Evolutionary conservation across 2,797 vertebrate genomes (phyloP).

Genomic region (Myotis planiceps): DNA sequence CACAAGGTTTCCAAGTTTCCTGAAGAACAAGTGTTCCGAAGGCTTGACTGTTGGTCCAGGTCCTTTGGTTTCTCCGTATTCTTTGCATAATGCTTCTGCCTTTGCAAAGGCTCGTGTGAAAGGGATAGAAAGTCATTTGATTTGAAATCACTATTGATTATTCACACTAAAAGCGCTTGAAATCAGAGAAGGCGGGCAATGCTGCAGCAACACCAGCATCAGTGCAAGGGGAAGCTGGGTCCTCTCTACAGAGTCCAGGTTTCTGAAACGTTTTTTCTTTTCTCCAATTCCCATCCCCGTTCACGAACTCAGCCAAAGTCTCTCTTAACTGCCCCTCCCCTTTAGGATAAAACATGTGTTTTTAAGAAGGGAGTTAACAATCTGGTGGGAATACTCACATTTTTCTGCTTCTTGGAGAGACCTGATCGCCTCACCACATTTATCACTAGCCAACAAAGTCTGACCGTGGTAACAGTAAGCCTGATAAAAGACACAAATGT

Average conservation of each 20-base stretch:
- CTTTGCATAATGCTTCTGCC: conserved; percentile 95
- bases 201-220: rapidly evolving
- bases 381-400: conserved; percentile 88
- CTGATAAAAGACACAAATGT: conserved; percentile 83
- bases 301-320: neutral
- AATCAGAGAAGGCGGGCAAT: neutral
- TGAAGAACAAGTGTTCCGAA: conserved; percentile 97
- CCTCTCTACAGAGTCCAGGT: rapidly evolving
- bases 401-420: conserved; percentile 98
- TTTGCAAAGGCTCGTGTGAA: conserved; percentile 91
- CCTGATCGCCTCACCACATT: conserved; percentile 97
- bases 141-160: neutral
- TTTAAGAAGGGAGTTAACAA: neutral
- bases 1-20: conserved; percentile 93
- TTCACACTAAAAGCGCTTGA: neutral
- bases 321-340: neutral
- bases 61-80: conserved; percentile 97
- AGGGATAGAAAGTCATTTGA: conserved; percentile 33
- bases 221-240: neutral
- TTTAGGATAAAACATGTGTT: neutral
- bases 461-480: conserved; percentile 97
- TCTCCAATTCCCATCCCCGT: neutral
- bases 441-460: conserved; percentile 94
- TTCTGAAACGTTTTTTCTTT: neutral
- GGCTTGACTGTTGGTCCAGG: conserved; percentile 96